Evolutionary conservation across 2,888 invertebrate genomes (phyloP).

Genomic region (Blastobasis adustella): DNA sequence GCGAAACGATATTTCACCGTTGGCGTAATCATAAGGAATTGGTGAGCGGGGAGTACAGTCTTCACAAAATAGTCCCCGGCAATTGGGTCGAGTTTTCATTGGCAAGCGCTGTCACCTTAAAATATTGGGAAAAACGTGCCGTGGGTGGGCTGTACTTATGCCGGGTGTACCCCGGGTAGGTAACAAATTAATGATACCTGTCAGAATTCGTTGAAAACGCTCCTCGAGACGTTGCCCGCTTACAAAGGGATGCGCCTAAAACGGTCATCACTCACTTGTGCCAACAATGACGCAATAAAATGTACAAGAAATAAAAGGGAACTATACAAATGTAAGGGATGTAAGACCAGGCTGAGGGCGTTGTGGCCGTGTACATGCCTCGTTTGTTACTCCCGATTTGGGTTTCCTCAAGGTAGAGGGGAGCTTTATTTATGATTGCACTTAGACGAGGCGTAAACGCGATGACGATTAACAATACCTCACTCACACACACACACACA

Average conservation of each 20-base stretch:
- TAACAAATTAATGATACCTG: conserved; percentile 52
- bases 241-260: conserved; percentile 28
- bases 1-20: conserved; percentile 1
- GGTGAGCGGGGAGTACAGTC: conserved; percentile 19
- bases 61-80: neutral
- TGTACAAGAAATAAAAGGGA: conserved; percentile 33
- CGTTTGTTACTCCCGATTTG: neutral
- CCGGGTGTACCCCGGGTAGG: conserved; percentile 3
- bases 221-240: conserved; percentile 27
- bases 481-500: too few species aligned
- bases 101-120: too few species aligned
- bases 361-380: too few species aligned
- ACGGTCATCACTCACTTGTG: conserved; percentile 43
- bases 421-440: neutral
- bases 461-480: too few species aligned
- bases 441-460: neutral
- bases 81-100: too few species aligned
- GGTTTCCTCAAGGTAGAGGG: neutral
- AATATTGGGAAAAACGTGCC: too few species aligned
- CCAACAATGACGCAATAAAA: conserved; percentile 54
- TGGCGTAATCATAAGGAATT: conserved; percentile 29
- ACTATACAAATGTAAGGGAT: conserved; percentile 20
- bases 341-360: conserved; percentile 16
- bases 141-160: conserved; percentile 4
- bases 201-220: conserved; percentile 41